Conservation (phyloP, 2,113 vertebrate genomes). For the Sapajus apella region DNA sequence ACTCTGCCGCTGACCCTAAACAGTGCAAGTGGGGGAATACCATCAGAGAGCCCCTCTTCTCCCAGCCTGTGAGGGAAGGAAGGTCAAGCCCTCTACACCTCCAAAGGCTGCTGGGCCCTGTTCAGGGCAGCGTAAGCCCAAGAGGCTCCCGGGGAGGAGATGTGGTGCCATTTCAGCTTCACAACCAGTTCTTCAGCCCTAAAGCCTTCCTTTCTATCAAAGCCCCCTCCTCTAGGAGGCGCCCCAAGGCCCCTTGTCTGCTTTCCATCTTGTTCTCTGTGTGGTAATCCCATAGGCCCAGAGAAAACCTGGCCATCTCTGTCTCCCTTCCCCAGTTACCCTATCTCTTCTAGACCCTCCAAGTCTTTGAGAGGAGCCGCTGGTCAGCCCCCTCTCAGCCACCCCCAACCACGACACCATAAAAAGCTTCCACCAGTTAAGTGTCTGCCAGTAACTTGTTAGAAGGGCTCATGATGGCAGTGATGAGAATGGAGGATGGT, state of each 20-base stretch:
- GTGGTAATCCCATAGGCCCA: neutral
- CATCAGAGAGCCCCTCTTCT: neutral
- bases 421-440: neutral
- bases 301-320: neutral
- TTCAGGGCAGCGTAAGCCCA: neutral
- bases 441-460: neutral
- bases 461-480: neutral
- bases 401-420: neutral
- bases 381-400: no score
- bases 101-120: neutral
- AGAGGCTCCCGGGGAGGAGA: fast-evolving
- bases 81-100: fast-evolving
- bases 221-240: neutral
- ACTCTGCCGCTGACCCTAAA: neutral
- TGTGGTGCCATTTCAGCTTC: neutral
- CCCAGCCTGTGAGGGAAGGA: neutral
- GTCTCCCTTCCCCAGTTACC: neutral
- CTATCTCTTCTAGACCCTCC: no score
- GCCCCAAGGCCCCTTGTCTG: neutral
- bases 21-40: neutral
- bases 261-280: neutral
- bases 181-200: neutral
- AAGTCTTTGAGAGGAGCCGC: neutral
- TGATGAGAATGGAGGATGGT: fast-evolving
- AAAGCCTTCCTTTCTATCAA: neutral